phyloP scores from a whole-genome alignment of 2,113 vertebrate genomes.

The Todiramphus chloris region DNA sequence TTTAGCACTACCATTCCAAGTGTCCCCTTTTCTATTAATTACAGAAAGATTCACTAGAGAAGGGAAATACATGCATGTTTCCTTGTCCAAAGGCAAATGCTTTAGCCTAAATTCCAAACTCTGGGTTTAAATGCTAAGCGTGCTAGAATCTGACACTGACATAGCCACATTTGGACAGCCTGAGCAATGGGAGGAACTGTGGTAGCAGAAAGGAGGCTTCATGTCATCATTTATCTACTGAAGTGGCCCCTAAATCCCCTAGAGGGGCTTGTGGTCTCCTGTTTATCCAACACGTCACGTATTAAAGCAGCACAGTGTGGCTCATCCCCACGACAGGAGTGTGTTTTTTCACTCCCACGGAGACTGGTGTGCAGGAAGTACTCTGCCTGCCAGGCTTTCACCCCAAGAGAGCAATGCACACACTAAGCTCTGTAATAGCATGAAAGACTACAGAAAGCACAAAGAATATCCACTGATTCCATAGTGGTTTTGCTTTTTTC shows the following conservation, averaged over 20 bases:
- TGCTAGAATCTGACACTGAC: background rate
- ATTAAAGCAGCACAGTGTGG: background rate
- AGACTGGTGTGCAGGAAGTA: background rate
- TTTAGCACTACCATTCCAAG: background rate
- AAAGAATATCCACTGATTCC: background rate
- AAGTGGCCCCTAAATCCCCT: background rate
- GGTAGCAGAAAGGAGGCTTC: background rate
- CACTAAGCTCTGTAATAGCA: background rate
- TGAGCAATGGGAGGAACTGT: background rate
- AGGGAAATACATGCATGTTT: background rate
- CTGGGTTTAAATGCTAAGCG: background rate
- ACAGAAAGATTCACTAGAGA: background rate
- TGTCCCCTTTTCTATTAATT: background rate
- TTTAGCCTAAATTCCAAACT: background rate
- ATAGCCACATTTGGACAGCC: background rate
- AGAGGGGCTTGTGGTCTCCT: background rate
- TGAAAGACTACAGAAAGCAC: background rate
- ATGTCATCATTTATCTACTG: background rate
- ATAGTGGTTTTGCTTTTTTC: background rate
- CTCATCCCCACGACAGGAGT: background rate
- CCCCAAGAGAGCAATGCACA: background rate
- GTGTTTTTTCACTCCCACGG: background rate
- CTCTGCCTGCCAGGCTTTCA: background rate
- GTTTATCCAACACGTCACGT: fast-evolving
- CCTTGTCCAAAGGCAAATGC: background rate